Evolutionary conservation across 2,888 invertebrate genomes (phyloP), one percentile per base, ranked within the genome.

Genomic region (Exephanes ischioxanthus): DNA sequence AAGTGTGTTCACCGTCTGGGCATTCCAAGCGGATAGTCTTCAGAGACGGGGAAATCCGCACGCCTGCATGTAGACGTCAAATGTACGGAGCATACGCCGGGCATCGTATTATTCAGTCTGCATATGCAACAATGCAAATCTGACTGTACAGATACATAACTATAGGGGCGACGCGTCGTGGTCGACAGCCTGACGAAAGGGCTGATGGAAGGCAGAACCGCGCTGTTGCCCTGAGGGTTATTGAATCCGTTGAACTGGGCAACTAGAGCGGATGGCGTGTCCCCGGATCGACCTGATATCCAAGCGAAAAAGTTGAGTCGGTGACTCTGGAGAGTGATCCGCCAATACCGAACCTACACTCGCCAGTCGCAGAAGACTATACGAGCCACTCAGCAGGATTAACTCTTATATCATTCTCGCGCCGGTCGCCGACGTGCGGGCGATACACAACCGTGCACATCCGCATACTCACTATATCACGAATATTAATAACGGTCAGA

Each of bases 331-430:
- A 33, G 30, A 19, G 16, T 66, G 48, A 45, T 61, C 6, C 51
- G 45, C 19, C 22, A 30, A 33, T 37, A 67, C 3, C 45, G 68
- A 58, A n/a, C 66, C 11, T 30, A 51, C 16, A 53, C 26, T 14
- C 30, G 1, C 53, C 53, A 68, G 26, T 53, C 22, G n/a, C 37
- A 61, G 26, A 14, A 51, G 53, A 41, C 77, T 22, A 33, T 53
- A 61, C 3, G 26, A 76, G 63, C 80, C 87, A 87, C 86, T 88
- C 70, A 61, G 72, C 58, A 75, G 81, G 70, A 88, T 88, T 87
- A 87, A 87, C 83, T 86, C 87, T 86, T 88, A 83, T 85, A 88
- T 88, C 86, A 87, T 84, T 81, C 63, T 48, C 68, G 70, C 41
- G 51, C 70, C 41, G 61, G 63, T 80, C 45, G 67, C 19, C 51